These are phyloP conservation scores for Crocallis elinguaria DNA, from an alignment of 2,888 invertebrate genomes.

Conservation along the genomic window DNA sequence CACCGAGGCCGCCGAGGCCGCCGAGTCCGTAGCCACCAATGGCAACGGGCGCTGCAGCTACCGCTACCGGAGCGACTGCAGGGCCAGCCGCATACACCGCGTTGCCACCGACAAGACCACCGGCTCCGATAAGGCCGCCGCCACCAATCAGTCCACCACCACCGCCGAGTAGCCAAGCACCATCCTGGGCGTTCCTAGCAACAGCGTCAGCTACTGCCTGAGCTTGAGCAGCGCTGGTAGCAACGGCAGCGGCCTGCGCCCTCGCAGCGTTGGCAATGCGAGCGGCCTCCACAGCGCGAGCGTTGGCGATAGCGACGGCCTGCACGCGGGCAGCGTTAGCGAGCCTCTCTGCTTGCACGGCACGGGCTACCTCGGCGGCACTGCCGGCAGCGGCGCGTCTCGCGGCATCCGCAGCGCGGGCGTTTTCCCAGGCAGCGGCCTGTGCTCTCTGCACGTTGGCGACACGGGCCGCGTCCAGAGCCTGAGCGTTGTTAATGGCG, in stretches of 20 bases:
- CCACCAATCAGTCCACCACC: slow-evolving; percentile 25
- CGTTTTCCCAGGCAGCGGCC: slow-evolving; percentile 77
- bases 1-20: slow-evolving; percentile 37
- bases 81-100: no score
- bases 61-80: slow-evolving; percentile 35
- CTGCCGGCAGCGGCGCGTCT: slow-evolving; percentile 67
- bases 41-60: slow-evolving; percentile 39
- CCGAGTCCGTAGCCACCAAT: slow-evolving; percentile 37
- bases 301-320: slow-evolving; percentile 74
- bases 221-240: slow-evolving; percentile 66
- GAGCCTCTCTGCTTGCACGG: slow-evolving; percentile 64
- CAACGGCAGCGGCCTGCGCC: slow-evolving; percentile 63
- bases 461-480: slow-evolving; percentile 71
- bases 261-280: slow-evolving; percentile 69
- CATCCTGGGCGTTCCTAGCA: slow-evolving; percentile 62
- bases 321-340: slow-evolving; percentile 76
- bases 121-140: slow-evolving; percentile 40
- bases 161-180: slow-evolving; percentile 53
- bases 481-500: slow-evolving; percentile 76
- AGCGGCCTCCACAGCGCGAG: slow-evolving; percentile 73
- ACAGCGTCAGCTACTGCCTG: slow-evolving; percentile 69
- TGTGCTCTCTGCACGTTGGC: slow-evolving; percentile 76
- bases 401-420: slow-evolving; percentile 73
- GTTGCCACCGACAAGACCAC: slow-evolving; percentile 35
- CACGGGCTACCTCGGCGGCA: slow-evolving; percentile 62